A percentile compares a stretch with the other conserved stretches of the same genome.
Conservation (phyloP, 2,888 invertebrate genomes). For the Hemicrepidius hirtus region DNA sequence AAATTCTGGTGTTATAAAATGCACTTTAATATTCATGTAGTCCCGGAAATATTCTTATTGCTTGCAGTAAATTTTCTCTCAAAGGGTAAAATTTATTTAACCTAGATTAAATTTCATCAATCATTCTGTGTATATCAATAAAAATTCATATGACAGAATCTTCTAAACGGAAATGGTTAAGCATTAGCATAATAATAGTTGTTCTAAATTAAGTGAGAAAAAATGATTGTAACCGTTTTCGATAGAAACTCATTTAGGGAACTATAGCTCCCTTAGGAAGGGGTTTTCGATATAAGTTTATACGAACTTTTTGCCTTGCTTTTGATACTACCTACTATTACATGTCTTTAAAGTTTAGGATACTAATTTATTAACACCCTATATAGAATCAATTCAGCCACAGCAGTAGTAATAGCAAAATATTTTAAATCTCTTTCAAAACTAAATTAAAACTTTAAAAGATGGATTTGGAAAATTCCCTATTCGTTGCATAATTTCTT, state of each 20-base stretch:
- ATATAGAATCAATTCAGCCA: too few species aligned
- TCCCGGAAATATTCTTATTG: slow-evolving; percentile 14
- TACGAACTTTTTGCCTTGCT: too few species aligned
- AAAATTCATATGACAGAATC: background rate
- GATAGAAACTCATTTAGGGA: background rate
- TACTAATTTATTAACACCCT: too few species aligned
- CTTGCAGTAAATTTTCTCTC: slow-evolving; percentile 11
- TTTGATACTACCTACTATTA: too few species aligned
- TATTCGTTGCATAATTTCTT: slow-evolving; percentile 30
- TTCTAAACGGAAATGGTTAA: background rate
- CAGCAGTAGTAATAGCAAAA: background rate
- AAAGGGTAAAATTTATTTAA: slow-evolving; percentile 8
- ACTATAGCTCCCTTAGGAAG: too few species aligned
- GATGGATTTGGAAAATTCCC: background rate
- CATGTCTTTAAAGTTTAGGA: too few species aligned
- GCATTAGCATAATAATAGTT: too few species aligned
- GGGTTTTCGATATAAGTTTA: too few species aligned
- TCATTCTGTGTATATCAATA: slow-evolving; percentile 1
- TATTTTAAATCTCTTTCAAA: background rate
- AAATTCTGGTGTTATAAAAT: slow-evolving; percentile 18
- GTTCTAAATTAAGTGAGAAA: too few species aligned
- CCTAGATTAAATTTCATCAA: background rate
- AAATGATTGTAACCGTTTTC: too few species aligned
- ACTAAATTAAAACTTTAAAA: background rate
- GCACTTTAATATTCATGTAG: slow-evolving; percentile 21